These are phyloP conservation scores for Carollia perspicillata DNA, from an alignment of 2,113 vertebrate genomes.

Conservation along the genomic window DNA sequence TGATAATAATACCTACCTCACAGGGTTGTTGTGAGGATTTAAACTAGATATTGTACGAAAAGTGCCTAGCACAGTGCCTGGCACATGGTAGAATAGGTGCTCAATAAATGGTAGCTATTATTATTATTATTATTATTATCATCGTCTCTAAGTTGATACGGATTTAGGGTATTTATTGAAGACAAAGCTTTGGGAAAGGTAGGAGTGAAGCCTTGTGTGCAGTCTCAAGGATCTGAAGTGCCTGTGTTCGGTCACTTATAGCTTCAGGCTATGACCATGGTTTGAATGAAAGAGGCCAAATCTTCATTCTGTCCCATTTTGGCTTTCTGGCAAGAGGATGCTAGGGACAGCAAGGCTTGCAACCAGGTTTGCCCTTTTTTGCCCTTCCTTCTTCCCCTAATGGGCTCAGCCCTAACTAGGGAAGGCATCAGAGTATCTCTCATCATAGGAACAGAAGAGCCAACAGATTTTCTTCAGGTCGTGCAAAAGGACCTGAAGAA, in stretches of 20 bases:
- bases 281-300: neutral
- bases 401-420: neutral
- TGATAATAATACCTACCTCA: slow-evolving; percentile 78
- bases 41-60: slow-evolving; percentile 77
- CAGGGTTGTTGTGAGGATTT: slow-evolving; percentile 79
- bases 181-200: slow-evolving; percentile 29
- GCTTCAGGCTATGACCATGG: neutral
- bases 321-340: neutral
- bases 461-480: neutral
- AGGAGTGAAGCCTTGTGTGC: neutral
- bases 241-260: neutral
- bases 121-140: slow-evolving; percentile 23
- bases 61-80: slow-evolving; percentile 75
- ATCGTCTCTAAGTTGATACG: slow-evolving; percentile 34
- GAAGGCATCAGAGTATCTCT: neutral
- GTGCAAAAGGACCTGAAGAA: neutral
- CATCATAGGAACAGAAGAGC: neutral
- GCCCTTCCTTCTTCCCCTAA: neutral
- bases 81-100: slow-evolving; percentile 76
- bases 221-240: neutral
- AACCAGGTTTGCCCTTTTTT: neutral
- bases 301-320: neutral
- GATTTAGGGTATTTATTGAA: slow-evolving; percentile 23
- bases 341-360: neutral
- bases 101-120: slow-evolving; percentile 76